Base-by-base conservation (phyloP, 2,888 invertebrate genomes). In the Mimumesa dahlbomi region DNA sequence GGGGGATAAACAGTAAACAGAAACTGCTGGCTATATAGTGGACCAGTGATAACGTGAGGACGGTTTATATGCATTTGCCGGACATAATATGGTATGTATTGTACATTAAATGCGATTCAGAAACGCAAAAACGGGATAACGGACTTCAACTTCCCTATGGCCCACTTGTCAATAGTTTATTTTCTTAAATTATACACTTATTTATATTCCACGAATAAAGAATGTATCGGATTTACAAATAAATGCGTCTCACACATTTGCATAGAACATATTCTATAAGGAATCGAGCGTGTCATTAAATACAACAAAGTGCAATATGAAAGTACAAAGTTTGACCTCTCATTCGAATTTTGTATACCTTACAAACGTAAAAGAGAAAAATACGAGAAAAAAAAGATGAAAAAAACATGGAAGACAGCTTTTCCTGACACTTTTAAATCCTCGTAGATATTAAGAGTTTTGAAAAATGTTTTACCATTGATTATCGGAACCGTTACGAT, bases 301-400 rank as follows among this genome's bases (percentile, higher is more conserved):
- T 81, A 82, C 79, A 77, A 79, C 75, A 83, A 84, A 84, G 84
- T 84, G 85, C 85, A 85, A 85, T 84, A 81, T 81, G 78, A 83
- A 80, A 84, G 79, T 82, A 83, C 79, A 85, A 83, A 82, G 81
- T 79, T 77, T 76, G 57, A 77, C 58, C 62, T 73, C 77, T 79
- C 57, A 49, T 79, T 79, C 74, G 54, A 78, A 76, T 76, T 78
- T 74, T 79, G 53, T 79, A 77, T 76, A 63, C 52, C 58, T 65
- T 52, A 65, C 59, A 52, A 43, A 49, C 46, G 29, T 36, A 11
- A 31, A 25, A 5, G 9, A 1, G n/a, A 34, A 58, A 34, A 25
- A 11, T 5, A 1, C 11, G 14, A 58, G 34, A 48, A 25, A n/a
- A 14, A 14, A 52, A 46, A 29, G 53, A 48, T 1, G 11, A 31